Evolutionary conservation across 2,797 vertebrate species (phyloP), one percentile per base, ranked within the genome.

Genomic region (Sebastes umbrosus): DNA sequence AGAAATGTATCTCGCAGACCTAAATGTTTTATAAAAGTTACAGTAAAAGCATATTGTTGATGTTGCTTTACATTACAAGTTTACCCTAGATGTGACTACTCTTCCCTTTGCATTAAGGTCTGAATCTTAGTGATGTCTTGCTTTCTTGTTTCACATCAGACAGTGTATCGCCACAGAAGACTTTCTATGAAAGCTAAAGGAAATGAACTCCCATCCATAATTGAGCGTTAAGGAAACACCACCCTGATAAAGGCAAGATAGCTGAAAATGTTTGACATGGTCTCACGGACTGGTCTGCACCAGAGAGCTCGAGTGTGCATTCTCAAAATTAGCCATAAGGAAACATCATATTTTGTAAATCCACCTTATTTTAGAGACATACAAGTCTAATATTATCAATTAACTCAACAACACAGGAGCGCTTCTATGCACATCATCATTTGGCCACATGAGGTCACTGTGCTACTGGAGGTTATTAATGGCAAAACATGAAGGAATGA

Each of bases 371-470:
- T 58, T 6, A 46, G 43, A 46, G 43, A 46, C 43, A 46, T 7
- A 25, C 13, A 52, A 50, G 31, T 16, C 16, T 2, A 8, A 22
- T 1, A 8, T 54, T 36, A 25, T 14, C n/a, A 11, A 2, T 52
- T 3, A 32, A 46, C 18, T 36, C 18, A 27, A 14, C 43, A 64
- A 13, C 14, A 36, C 9, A 18, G 5, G 8, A 27, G 39, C 5
- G 1, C 1, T 52, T 20, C 4, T 67, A 1, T 43, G 52, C 11
- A 66, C 10, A 63, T 66, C 11, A 65, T 62, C 7, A 62, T 43
- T 13, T 60, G 4, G 46, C 69, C 80, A 80, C 70, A 63, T 43
- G 81, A 64, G 57, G 74, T 34, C 81, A 57, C 74, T 72, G 62
- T 80, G 65, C 16, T 39, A 36, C 54, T 65, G 62, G 20, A 14